phyloP scores from a whole-genome alignment of 2,888 invertebrate genomes.

The Sceliomorpha sp. region DNA sequence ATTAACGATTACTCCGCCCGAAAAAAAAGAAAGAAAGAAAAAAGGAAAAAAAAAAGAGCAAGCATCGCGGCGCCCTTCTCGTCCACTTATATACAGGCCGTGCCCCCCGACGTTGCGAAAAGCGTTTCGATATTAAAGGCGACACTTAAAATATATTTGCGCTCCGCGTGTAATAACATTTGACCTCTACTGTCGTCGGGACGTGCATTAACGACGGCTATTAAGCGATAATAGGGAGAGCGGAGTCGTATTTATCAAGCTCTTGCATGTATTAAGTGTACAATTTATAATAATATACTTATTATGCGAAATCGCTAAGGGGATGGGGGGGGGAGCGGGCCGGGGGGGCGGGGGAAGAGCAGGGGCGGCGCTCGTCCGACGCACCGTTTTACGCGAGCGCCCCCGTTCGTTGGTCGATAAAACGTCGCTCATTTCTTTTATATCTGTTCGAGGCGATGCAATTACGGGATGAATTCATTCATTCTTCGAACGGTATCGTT shows the following conservation, averaged over 20 bases:
- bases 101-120: conserved; percentile 8
- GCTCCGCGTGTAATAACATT: conserved; percentile 51
- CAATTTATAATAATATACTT: conserved; percentile 50
- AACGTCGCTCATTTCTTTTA: no score
- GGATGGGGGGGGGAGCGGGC: no score
- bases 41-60: background rate
- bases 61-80: conserved; percentile 8
- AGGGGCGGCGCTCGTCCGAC: no score
- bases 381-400: no score
- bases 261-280: conserved; percentile 10
- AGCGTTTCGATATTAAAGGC: conserved; percentile 34
- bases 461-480: no score
- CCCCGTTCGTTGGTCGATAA: no score
- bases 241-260: conserved; percentile 34
- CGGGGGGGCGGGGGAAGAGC: no score
- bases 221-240: conserved; percentile 50
- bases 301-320: conserved; percentile 49
- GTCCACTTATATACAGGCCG: conserved; percentile 5
- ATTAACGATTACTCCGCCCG: no score
- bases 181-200: conserved; percentile 52
- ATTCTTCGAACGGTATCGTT: no score
- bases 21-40: no score
- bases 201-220: conserved; percentile 53
- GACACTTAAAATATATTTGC: conserved; percentile 49
- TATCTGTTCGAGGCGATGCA: no score